Conservation (phyloP, 2,113 vertebrate species). For the Papio anubis region DNA sequence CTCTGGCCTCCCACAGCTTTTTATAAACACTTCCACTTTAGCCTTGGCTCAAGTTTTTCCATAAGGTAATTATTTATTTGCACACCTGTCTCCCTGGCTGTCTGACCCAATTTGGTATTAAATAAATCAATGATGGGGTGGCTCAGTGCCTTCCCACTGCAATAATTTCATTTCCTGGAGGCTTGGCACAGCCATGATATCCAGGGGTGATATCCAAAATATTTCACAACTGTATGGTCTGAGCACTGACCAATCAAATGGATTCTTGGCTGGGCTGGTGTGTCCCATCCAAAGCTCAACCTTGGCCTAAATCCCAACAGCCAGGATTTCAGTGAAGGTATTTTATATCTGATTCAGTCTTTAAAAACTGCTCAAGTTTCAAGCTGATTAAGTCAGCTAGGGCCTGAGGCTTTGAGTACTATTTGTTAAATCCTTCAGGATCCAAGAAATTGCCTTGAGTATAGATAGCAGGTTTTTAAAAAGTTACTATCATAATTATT, state of each 20-base stretch:
- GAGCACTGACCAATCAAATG: neutral
- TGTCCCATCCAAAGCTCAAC: neutral
- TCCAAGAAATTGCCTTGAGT: constrained; percentile 58
- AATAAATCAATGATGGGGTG: constrained; percentile 48
- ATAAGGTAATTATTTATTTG: constrained; percentile 46
- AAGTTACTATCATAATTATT: constrained; percentile 60
- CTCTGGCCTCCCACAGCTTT: constrained; percentile 24
- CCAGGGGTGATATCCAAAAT: constrained; percentile 22
- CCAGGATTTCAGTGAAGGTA: constrained; percentile 39
- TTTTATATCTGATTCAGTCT: constrained; percentile 51
- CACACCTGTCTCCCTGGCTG: neutral
- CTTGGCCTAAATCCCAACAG: constrained; percentile 27
- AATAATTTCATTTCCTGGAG: constrained; percentile 52
- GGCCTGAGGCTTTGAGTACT: constrained; percentile 31
- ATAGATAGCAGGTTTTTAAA: constrained; percentile 51
- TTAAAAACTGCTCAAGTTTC: constrained; percentile 62
- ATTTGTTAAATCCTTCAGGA: constrained; percentile 51
- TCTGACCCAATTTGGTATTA: constrained; percentile 42
- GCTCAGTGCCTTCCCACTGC: neutral
- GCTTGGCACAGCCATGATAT: neutral
- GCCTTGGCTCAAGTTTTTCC: constrained; percentile 12
- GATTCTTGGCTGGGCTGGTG: neutral
- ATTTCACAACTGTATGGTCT: neutral
- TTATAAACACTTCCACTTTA: constrained; percentile 38
- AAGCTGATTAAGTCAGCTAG: constrained; percentile 54